phyloP scores from a whole-genome alignment of 2,888 invertebrate species.

The Lacanobia oleracea region DNA sequence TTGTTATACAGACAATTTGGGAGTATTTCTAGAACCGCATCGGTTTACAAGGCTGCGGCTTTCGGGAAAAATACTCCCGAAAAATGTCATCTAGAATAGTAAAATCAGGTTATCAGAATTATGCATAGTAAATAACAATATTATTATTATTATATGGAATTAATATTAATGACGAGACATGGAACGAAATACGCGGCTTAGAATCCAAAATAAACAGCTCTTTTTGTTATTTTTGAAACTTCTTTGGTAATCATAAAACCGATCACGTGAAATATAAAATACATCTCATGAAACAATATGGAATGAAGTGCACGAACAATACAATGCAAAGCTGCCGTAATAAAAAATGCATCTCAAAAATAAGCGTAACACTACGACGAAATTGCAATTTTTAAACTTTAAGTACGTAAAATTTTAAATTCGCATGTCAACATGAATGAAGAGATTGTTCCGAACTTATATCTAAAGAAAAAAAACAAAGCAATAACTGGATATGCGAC shows the following conservation, averaged over 20 bases:
- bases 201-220: conserved; percentile 75
- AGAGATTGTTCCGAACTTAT: conserved; percentile 83
- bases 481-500: conserved; percentile 85
- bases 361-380: conserved; percentile 84
- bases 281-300: conserved; percentile 80
- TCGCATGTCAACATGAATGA: conserved; percentile 81
- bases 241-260: conserved; percentile 87
- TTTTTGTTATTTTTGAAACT: conserved; percentile 78
- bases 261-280: conserved; percentile 79
- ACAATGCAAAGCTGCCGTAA: conserved; percentile 88
- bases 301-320: conserved; percentile 85
- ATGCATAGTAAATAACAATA: conserved; percentile 86
- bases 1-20: conserved; percentile 80
- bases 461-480: conserved; percentile 81
- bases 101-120: conserved; percentile 83
- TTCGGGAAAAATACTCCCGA: conserved; percentile 84
- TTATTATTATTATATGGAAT: conserved; percentile 75
- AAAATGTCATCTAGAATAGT: conserved; percentile 77
- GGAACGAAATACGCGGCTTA: conserved; percentile 75
- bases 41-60: conserved; percentile 62
- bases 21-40: conserved; percentile 83
- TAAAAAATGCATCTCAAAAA: conserved; percentile 87
- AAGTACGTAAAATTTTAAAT: conserved; percentile 87
- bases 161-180: conserved; percentile 83
- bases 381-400: conserved; percentile 77